A percentile compares a stretch with the other conserved stretches of the same genome.
Evolutionary conservation across 1,140 invertebrate genomes (phyloP).

Genomic region (Pachypeltis micranthus): DNA sequence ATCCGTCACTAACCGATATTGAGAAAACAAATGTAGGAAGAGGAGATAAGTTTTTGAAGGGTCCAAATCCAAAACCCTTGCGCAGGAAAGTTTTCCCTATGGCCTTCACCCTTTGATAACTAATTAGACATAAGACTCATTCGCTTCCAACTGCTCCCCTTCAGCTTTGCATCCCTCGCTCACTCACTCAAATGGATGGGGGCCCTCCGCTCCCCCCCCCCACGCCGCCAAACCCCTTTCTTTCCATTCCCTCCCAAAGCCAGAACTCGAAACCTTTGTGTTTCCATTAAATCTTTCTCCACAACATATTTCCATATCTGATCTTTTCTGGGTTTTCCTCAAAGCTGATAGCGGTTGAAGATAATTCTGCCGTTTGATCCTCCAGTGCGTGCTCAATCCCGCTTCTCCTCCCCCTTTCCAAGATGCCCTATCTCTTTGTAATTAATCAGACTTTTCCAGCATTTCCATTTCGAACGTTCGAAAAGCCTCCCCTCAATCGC

Average conservation of each 20-base stretch:
- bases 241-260: no score
- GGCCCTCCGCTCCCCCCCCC: background rate
- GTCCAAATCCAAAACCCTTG: background rate
- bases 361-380: constrained; percentile 1
- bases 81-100: constrained; percentile 6
- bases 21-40: no score
- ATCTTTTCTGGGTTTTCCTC: background rate
- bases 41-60: background rate
- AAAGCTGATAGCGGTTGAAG: background rate
- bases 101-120: constrained; percentile 22
- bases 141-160: background rate
- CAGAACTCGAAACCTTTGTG: constrained; percentile 1
- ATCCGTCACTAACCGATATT: no score
- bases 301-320: constrained; percentile 14
- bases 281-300: constrained; percentile 15
- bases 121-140: constrained; percentile 21
- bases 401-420: background rate
- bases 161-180: background rate
- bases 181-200: no score
- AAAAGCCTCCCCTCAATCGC: no score
- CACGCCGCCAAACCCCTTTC: background rate
- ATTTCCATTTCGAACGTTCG: background rate
- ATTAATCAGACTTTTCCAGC: background rate
- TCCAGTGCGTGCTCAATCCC: background rate
- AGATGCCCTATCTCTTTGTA: background rate